phyloP scores from a whole-genome alignment of 2,888 invertebrate genomes.

The Trichacis sp. region DNA sequence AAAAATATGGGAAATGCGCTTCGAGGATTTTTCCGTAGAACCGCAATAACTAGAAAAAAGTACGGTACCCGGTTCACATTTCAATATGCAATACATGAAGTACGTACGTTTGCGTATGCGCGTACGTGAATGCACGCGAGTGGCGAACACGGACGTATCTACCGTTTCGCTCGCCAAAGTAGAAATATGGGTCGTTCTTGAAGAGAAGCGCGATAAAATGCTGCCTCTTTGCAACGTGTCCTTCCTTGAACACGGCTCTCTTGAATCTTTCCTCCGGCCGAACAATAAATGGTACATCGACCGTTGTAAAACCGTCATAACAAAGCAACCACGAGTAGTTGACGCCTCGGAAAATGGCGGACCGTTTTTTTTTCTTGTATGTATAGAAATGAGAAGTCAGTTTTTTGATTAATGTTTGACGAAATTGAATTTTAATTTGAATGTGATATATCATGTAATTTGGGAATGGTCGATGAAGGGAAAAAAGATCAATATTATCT shows the following conservation, averaged over 20 bases:
- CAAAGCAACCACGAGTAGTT: too few species aligned
- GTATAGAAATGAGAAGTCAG: too few species aligned
- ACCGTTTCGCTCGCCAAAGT: constrained; percentile 39
- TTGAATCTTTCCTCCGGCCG: constrained; percentile 15
- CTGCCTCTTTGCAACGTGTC: constrained; percentile 30
- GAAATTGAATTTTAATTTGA: too few species aligned
- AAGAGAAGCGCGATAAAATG: constrained; percentile 38
- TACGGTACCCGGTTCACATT: constrained; percentile 39
- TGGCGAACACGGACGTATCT: constrained; percentile 34
- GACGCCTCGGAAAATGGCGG: neutral
- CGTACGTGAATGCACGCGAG: constrained; percentile 40
- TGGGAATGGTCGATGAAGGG: too few species aligned
- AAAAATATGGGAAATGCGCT: constrained; percentile 10
- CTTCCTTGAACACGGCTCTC: constrained; percentile 23
- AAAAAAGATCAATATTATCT: too few species aligned
- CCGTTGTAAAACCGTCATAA: neutral
- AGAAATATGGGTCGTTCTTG: constrained; percentile 42
- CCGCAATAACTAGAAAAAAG: constrained; percentile 30
- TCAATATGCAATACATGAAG: constrained; percentile 37
- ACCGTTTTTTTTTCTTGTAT: neutral
- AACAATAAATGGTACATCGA: constrained; percentile 23
- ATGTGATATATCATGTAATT: too few species aligned
- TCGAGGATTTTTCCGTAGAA: constrained; percentile 5
- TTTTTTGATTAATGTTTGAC: too few species aligned
- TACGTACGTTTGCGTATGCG: constrained; percentile 33